Base-by-base conservation (phyloP, 2,797 vertebrate genomes). In the Tenualosa ilisha region DNA sequence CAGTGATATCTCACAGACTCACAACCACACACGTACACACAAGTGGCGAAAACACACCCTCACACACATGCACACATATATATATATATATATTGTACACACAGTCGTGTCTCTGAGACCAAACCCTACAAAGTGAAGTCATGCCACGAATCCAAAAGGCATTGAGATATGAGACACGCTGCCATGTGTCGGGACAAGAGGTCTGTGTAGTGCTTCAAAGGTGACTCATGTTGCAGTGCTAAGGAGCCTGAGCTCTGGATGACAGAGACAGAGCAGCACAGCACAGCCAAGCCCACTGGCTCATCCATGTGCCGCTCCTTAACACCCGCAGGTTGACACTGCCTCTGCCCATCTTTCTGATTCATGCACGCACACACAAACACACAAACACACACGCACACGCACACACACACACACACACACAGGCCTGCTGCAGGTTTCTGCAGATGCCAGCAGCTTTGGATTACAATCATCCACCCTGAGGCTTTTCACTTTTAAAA, bases 371-470 rank as follows among this genome's bases (percentile, higher is more conserved):
- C 31, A 13, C 26, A 13, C 63, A 15, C 63, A 37, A 26, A 7
- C 63, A 31, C 65, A 37, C 65, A 37, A 26, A 37, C 65, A 15
- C 65, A 37, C 65, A 3, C 65, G 15, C 26, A 37, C 65, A 37
- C 65, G 15, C 26, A 68, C 26, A 65, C 24, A 61, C 56, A 61
- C 56, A 61, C 17, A n/a, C 2, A 8, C 12, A 9, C 51, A 53
- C 12, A 13, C 51, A 61, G 59, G n/a, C 22, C 59, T 9, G 9
- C 22, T 26, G n/a, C 22, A 22, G 59, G 59, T 63, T 63, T 63
- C 59, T 63, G 59, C 59, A n/a, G 59, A 63, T 63, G 59, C 59
- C 59, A 63, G n/a, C n/a, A 63, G 59, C 59, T 63, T 63, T 63
- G 59, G 22, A 61, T 63, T 63, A 24, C 59, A 63, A 63, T 24